Base-by-base conservation (phyloP, 2,113 vertebrate genomes). In the Triplophysa tibetana region DNA sequence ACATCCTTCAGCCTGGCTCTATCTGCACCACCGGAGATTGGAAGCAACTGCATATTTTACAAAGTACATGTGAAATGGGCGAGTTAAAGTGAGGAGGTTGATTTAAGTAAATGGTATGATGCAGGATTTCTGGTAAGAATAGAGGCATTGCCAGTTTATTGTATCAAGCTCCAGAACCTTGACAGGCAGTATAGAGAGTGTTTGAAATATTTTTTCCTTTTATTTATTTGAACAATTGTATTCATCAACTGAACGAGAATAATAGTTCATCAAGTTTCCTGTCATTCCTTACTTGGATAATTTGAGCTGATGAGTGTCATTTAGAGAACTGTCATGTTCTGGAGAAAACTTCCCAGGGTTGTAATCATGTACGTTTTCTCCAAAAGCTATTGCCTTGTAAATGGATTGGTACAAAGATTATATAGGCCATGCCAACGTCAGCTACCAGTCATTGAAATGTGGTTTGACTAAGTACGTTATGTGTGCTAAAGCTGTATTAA, bases 211-310 rank as follows among this genome's bases (percentile, higher is more conserved):
- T 19, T 23, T 54, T 7, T 38, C 29, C 8, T 29, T 76, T 12
- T 76, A 65, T 76, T 76, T 73, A 64, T 80, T 80, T 56, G 58
- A 29, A 73, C 1, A 8, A 16, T n/a, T 24, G n/a, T 50, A 29
- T 54, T 73, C 26, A 61, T 41, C 17, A 19, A 43, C 21, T 60
- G 54, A 73, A 73, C 60, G 23, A 73, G 19, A 13, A 26, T 75
- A 62, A 58, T 23, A 58, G 8, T 72, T 61, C 41, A 74, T 61
- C 29, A 19, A 48, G 14, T 10, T 1, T 62, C 26, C 63, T 48
- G 9, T 62, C 38, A 17, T 61, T 61, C 13, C 70, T 61, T 45
- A 43, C 29, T 58, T 58, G 54, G 19, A 21, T 58, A 10, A 19
- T 19, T 58, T 58, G 8, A 58, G 54, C 54, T 58, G 19, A 17